phyloP scores from a whole-genome alignment of 2,797 vertebrate species.

The Setipinna tenuifilis region DNA sequence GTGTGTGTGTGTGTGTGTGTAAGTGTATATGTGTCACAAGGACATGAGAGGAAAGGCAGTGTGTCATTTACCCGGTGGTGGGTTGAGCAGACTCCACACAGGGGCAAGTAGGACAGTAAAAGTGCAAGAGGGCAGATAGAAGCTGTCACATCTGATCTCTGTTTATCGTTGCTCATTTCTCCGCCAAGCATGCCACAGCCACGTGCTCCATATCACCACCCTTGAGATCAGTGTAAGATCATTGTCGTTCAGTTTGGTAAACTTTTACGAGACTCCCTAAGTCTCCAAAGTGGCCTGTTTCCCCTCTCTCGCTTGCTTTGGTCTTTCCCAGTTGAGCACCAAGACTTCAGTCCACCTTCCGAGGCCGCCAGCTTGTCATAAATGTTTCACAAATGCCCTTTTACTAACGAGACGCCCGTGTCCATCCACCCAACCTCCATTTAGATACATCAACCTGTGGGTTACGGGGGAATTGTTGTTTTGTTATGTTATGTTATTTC shows the following conservation, averaged over 20 bases:
- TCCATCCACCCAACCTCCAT: constrained; percentile 42
- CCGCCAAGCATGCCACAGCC: neutral
- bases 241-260: too few relatives aligned
- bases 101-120: constrained; percentile 19
- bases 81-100: neutral
- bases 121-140: constrained; percentile 2
- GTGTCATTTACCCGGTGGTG: constrained; percentile 1
- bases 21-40: constrained; percentile 5
- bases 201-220: neutral
- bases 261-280: neutral
- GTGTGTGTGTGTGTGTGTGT: neutral
- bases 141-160: neutral
- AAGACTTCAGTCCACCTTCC: constrained; percentile 44
- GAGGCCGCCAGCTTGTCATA: constrained; percentile 57
- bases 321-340: neutral
- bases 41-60: neutral
- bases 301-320: constrained; percentile 8
- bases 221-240: neutral
- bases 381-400: constrained; percentile 65
- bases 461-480: constrained; percentile 52
- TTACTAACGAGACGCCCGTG: constrained; percentile 60
- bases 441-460: constrained; percentile 63
- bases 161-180: neutral
- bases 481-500: constrained; percentile 35
- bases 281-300: constrained; percentile 30